Base-by-base conservation (phyloP, 2,113 vertebrate species). In the Acrocephalus kingi region DNA sequence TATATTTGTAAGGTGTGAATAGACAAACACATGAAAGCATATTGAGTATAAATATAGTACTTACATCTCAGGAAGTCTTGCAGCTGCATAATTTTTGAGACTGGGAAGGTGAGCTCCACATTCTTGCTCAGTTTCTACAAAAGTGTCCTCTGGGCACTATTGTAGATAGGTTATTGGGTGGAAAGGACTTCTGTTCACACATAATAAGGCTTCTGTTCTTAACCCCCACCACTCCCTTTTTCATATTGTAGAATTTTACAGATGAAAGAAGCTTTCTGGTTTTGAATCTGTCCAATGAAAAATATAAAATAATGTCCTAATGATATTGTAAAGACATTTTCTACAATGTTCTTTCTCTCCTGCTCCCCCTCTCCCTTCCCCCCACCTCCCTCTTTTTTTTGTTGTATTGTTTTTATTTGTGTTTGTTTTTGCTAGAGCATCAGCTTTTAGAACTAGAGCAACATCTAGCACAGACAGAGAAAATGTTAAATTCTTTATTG, bases 401-500 rank as follows among this genome's bases (percentile, higher is more conserved):
- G 14, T 10, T 37, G 5, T 39, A 14, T 62, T 64, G 21, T 5
- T 25, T 59, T 28, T 25, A 2, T 25, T 45, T 18, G 1, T 8
- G 25, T 56, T 46, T 55, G 2, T 33, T 81, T 76, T 78, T 77
- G 9, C 72, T 96, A 99, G 99, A 99, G 89, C 98, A 97, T 95
- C 99, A 99, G 93, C 97, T 99, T 94, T 98, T 98, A 67, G 98
- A 99, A 94, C 90, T 99, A 92, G 99, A 99, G 92, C 98, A 98
- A 87, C 97, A 99, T 82, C 97, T 99, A 33, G 98, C 98, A 8
- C 98, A 99, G 64, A 99, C 99, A 3, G 99, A 99, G 93, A 98
- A 98, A 97, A 99, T 99, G 99, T 97, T 99, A 43, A 99, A 99
- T 95, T 99, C 99, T 82, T 98, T 99, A 94, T 97, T 99, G 83